Base-by-base conservation (phyloP, 2,888 invertebrate species). In the Meta bourneti region DNA sequence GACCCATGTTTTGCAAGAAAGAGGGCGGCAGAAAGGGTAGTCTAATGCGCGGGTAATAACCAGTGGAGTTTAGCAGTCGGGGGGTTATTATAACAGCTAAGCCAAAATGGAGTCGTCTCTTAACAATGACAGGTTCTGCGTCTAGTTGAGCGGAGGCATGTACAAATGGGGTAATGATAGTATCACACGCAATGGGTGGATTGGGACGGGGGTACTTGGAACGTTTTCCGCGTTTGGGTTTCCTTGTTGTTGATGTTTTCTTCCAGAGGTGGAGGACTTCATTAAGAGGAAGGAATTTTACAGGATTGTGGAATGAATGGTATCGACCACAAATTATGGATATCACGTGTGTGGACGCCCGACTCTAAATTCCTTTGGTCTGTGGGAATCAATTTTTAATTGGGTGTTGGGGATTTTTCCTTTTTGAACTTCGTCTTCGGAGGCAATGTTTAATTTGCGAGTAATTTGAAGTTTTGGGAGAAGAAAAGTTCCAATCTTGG, bases 121-220 rank as follows among this genome's bases (percentile, higher is more conserved):
- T 71, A 71, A 87, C 91, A 91, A 91, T 91, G 91, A 91, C 91
- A 91, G 82, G 82, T 82, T 91, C 61, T 16, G 71, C 16, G 52
- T 84, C 69, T 51, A 75, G 72, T 70, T 72, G 77, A 78, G 84
- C 52, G 81, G 81, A 80, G 84, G 80, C 85, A 85, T 79, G 70
- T 91, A 91, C 87, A 91, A 87, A 91, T 87, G 91, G 91, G 81
- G 91, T 91, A 91, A 91, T 91, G 91, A 91, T 83, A 61, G 91
- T 69, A 81, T 51, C 52, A 48, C 70, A 83, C 83, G 83, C 78
- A 72, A 78, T 19, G 72, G 75, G 19, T 20, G 16, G 79, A 52
- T 34, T 19, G 7, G 0, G n/a, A 11, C 61, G 61, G 49, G 49
- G 69, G 51, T 82, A 79, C 34, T n/a, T 54, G 52, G 20, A 51